Base-by-base conservation (phyloP, 2,888 invertebrate species). In the Heliconius hortense region DNA sequence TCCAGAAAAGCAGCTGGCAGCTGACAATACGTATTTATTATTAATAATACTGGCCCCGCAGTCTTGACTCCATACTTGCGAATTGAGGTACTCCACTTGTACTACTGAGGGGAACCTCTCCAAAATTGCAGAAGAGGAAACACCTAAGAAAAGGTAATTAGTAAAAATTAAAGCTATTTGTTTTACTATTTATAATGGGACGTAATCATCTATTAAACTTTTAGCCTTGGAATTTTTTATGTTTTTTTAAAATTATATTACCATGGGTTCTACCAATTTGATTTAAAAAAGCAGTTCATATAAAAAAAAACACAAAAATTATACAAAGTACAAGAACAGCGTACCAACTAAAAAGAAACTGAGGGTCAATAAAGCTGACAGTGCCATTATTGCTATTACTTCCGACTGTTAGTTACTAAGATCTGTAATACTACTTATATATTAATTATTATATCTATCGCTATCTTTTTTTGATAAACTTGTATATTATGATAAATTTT, bases 1-100 rank as follows among this genome's bases (percentile, higher is more conserved):
- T 72, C 76, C 78, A 39, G 72, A 64, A 60, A 78, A 74, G 24
- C 76, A 76, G 13, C 60, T 53, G n/a, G 78, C 78, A 18, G 78
- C 74, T 13, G 76, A 60, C 53, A 78, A 35, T 7, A 78, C 26
- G 10, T 43, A 28, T 66, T 11, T 53, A 2, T 69, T 5, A 13
- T 43, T 78, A 18, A 78, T 69, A 64, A 78, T 76, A 53, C 21
- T 74, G 1, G 24, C 78, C 7, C 26, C 62, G 39, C 78, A 76
- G 8, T 15, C 28, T 8, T 76, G 74, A 4, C n/a, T 21, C 78
- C 78, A 78, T 28, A 56, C 21, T 26, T 21, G 39, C 7, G 53
- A 56, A 21, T 10, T 4, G 2, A 21, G 24, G 21, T 21, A n/a
- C 39, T 73, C 73, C 26, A 66, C 64, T 66, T 66, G 73, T n/a